A percentile compares a stretch with the other conserved stretches of the same genome.
phyloP scores from a whole-genome alignment of 2,797 vertebrate genomes.

The Rhynchotus rufescens region DNA sequence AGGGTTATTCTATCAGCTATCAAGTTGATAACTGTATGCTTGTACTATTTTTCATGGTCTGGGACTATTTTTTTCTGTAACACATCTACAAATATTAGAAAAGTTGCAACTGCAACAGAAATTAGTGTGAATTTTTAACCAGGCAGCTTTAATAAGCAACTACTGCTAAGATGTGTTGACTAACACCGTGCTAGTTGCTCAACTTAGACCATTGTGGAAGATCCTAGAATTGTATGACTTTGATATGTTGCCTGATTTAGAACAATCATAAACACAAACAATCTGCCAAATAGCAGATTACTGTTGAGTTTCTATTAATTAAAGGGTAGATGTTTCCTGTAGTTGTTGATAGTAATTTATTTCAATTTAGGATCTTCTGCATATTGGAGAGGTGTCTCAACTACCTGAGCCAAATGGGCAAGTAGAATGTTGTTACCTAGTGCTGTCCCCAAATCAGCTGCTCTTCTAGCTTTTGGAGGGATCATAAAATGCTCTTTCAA shows the following conservation, averaged over 20 bases:
- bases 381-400: background rate
- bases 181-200: background rate
- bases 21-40: conserved; percentile 31
- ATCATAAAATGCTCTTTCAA: background rate
- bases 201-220: background rate
- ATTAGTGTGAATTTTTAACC: conserved; percentile 35
- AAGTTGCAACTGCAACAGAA: conserved; percentile 25
- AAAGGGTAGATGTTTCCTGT: background rate
- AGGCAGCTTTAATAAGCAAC: background rate
- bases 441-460: background rate
- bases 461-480: background rate
- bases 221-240: background rate
- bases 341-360: background rate
- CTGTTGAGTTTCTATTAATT: background rate
- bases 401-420: background rate
- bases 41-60: conserved; percentile 27
- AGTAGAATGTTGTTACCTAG: background rate
- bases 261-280: background rate
- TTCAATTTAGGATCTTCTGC: background rate
- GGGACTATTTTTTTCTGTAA: conserved; percentile 12
- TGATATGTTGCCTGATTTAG: background rate
- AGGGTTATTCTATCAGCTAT: conserved; percentile 32
- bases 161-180: background rate
- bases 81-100: background rate
- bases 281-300: background rate